Evolutionary conservation across 2,113 vertebrate species (phyloP).

Genomic region (Microtus ochrogaster): DNA sequence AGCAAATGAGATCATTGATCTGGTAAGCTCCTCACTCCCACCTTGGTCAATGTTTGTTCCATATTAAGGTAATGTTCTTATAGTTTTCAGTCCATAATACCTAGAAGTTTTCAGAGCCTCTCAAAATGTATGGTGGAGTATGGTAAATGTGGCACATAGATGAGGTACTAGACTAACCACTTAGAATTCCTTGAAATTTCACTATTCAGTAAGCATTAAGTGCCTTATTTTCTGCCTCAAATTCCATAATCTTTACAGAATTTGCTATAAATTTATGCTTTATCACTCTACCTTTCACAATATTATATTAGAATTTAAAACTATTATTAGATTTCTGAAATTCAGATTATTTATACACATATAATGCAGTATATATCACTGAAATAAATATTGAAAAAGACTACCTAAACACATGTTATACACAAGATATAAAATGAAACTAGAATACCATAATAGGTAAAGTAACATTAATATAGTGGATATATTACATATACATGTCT

Average conservation of each 20-base stretch:
- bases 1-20: background rate
- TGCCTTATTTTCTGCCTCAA: background rate
- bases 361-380: background rate
- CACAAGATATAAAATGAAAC: background rate
- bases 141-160: background rate
- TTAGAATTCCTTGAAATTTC: background rate
- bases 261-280: background rate
- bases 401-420: background rate
- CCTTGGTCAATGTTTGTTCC: background rate
- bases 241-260: background rate
- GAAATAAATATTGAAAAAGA: background rate
- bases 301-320: background rate
- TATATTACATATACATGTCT: background rate
- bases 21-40: background rate
- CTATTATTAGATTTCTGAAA: background rate
- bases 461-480: background rate
- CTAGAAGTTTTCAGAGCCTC: background rate
- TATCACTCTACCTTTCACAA: background rate
- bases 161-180: background rate
- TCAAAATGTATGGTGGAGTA: background rate
- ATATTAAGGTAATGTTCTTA: background rate
- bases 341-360: background rate
- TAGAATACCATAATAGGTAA: background rate
- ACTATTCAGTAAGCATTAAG: background rate
- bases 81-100: background rate